Evolutionary conservation across 2,113 vertebrate species (phyloP), one percentile per base, ranked within the genome.

Genomic region (Osmerus mordax): DNA sequence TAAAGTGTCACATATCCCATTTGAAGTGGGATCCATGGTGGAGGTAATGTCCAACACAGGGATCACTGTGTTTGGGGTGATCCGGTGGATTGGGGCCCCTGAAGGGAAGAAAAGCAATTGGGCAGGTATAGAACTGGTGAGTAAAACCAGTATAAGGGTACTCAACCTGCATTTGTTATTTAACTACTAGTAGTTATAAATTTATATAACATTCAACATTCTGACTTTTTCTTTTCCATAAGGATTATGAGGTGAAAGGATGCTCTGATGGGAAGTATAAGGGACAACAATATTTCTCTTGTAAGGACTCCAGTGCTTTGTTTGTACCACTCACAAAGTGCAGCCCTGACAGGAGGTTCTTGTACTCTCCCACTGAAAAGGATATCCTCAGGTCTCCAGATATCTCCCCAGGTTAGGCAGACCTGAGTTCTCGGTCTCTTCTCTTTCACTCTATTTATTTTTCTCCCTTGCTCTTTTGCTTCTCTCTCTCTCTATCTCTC

Each of bases 51-150:
- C 88, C 52, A 83, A 77, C 69, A 71, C 72, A 0, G 86, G 87
- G 62, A n/a, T 87, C 76, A 84, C 73, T 3, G 83, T 90, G 54
- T 91, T 90, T 0, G 92, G 92, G 15, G 91, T 92, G 32, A 72
- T 93, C 61, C 87, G 69, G 47, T 93, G 92, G 92, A 79, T 91
- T 56, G 92, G 92, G 3, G 53, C 85, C 62, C 89, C 67, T 2
- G 65, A 3, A 9, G 90, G 87, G 36, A 87, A 88, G 76, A 81
- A 56, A 0, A 19, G 16, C 1, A 47, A 79, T 18, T 92, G 88
- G 88, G 91, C 90, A 3, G 92, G 92, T 19, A 76, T 93, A 41
- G 92, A 93, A 74, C 58, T 93, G 81, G 92, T 93, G 72, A 87
- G 88, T 65, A 28, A 47, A 64, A 64, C 14, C 14, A 9, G 23